Base-by-base conservation (phyloP, 37 sponge, comb jelly and placozoan species). In the Hormiphora californensis region DNA sequence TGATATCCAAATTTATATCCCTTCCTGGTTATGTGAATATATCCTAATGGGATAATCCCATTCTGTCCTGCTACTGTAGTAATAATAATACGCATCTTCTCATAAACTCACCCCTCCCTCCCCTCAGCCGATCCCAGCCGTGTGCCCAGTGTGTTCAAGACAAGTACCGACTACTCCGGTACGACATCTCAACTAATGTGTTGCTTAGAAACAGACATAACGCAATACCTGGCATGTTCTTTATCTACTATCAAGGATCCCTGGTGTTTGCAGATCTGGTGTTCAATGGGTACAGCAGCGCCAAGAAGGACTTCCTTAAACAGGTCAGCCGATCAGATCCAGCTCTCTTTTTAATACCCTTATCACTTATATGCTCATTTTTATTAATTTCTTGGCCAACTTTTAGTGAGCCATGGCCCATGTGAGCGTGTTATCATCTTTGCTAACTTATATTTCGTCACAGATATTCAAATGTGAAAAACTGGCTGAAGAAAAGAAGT, bases 281-380 rank as follows among this genome's bases (percentile, higher is more conserved):
- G 39, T 97, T 97, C 86, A 94, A 97, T 89, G 98, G 98, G 0
- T 97, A 97, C 44, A 90, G 98, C 1, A 93, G 39, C 43, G 87
- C 89, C n/a, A 91, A 89, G 89, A 91, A 87, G 36, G 98, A 97
- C 55, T 93, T 97, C 87, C 53, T 89, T 55, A 94, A 92, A 62
- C 93, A 97, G 90, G 97, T 92, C 17, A 55, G 90, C n/a, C n/a
- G n/a, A n/a, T n/a, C n/a, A n/a, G n/a, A n/a, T n/a, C n/a, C n/a
- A n/a, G n/a, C n/a, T n/a, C n/a, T n/a, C n/a, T n/a, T n/a, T n/a
- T n/a, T n/a, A n/a, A n/a, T n/a, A n/a, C n/a, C n/a, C n/a, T n/a
- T n/a, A n/a, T n/a, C n/a, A n/a, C n/a, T n/a, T n/a, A n/a, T n/a
- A n/a, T n/a, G n/a, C n/a, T n/a, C n/a, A n/a, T n/a, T n/a, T n/a